Evolutionary conservation across 2,113 vertebrate genomes (phyloP).

Genomic region (Sphyrna mokarran): DNA sequence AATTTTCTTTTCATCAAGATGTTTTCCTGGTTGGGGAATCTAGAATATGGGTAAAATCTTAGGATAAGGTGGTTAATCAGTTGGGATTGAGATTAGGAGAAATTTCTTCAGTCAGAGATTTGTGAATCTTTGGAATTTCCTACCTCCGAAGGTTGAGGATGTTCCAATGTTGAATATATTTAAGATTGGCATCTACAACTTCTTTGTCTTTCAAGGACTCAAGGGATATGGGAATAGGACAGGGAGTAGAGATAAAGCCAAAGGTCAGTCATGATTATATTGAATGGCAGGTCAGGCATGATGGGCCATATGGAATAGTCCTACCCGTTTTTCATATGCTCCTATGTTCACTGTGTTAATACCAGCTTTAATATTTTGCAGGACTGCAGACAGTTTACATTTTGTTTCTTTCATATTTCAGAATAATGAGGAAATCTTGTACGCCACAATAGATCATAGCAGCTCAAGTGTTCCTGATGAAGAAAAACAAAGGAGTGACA

Average conservation of each 20-base stretch:
- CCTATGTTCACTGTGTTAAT: neutral
- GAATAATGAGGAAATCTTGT: slow-evolving; percentile 18
- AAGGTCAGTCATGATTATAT: neutral
- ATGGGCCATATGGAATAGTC: neutral
- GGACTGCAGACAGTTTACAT: neutral
- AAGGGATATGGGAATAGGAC: no score
- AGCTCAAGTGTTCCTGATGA: neutral
- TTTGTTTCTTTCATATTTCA: neutral
- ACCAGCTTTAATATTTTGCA: neutral
- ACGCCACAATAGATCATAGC: slow-evolving; percentile 15
- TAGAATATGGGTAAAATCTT: no score
- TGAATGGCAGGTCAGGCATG: neutral
- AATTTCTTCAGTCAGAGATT: no score
- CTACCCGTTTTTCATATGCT: neutral
- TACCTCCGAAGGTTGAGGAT: no score
- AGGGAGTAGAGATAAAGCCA: no score
- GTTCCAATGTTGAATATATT: no score
- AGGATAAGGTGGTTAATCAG: neutral
- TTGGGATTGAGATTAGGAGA: no score
- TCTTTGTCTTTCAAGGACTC: no score
- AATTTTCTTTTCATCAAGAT: no score
- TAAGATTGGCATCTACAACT: no score
- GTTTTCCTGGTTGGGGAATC: no score
- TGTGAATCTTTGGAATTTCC: no score
- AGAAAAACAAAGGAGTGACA: neutral